Base-by-base conservation (phyloP, 2,888 invertebrate species). In the Pachliopta kotzebuea region DNA sequence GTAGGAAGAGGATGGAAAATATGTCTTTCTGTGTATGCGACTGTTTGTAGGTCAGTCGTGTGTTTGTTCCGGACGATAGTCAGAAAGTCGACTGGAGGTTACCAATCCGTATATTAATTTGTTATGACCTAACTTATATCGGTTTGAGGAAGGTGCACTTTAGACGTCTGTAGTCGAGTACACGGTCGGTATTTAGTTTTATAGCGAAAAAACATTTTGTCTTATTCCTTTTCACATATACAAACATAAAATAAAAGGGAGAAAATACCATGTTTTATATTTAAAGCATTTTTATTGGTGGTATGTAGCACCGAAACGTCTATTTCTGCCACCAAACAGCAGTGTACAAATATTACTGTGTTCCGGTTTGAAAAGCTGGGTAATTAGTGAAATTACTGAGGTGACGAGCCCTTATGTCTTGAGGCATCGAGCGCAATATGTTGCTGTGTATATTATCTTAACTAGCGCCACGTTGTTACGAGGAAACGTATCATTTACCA, bases 51-150 rank as follows among this genome's bases (percentile, higher is more conserved):
- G 90, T 91, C 90, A 91, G 89, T 88, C 88, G 83, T 85, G 85
- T 84, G 79, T 88, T 85, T 90, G 88, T 90, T 89, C 89, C 90
- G 90, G 86, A 87, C 90, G 88, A 85, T 85, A 85, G 84, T 87
- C 89, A 85, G 90, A 90, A 90, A 88, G 90, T 88, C 91, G 88
- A 81, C 88, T 91, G 88, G 90, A 91, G 91, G 91, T 91, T 89
- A 90, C 78, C 45, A 83, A 84, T 84, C 84, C 83, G n/a, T 45
- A 78, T 84, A 79, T 75, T 75, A 77, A 79, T 76, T 72, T 73
- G 37, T 59, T 54, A 71, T 73, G 62, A 65, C 68, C 68, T 50
- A 66, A 63, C 66, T 71, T 71, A 72, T 69, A 67, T 62, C 49
- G 62, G 58, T 49, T 62, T 65, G 14, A 56, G 42, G 50, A 57